Evolutionary conservation across 2,888 invertebrate genomes (phyloP).

Genomic region (Drosophila greeni): DNA sequence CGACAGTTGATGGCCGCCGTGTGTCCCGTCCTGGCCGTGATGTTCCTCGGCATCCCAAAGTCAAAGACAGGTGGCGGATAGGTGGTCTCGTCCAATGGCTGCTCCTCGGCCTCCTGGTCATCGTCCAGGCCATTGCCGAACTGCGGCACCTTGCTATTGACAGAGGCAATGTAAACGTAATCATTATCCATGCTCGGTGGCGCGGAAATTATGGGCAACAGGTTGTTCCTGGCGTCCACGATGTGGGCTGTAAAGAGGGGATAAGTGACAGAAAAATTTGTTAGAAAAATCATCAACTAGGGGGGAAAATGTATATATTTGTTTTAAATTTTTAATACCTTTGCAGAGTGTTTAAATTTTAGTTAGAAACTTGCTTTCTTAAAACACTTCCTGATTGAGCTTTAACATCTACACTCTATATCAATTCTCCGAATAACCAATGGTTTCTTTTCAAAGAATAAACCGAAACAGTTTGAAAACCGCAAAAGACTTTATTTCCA

Average conservation of each 20-base stretch:
- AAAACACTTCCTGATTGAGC: neutral
- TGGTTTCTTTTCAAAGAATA: conserved; percentile 2
- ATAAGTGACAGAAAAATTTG: neutral
- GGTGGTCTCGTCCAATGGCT: conserved; percentile 55
- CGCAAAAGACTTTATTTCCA: conserved; percentile 42
- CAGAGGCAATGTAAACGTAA: conserved; percentile 66
- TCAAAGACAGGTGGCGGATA: conserved; percentile 86
- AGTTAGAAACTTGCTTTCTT: no score
- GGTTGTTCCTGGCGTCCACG: conserved; percentile 49
- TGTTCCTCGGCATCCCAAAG: conserved; percentile 90
- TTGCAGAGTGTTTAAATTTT: no score
- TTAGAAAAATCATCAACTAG: neutral
- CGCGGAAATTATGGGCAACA: conserved; percentile 61
- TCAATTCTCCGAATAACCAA: neutral
- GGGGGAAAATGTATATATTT: no score
- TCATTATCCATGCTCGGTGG: conserved; percentile 43
- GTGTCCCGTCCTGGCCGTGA: conserved; percentile 91
- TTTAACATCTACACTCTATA: neutral
- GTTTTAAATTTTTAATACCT: no score
- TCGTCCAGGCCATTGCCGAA: conserved; percentile 59
- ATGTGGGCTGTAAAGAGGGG: conserved; percentile 21
- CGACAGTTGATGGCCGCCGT: conserved; percentile 93
- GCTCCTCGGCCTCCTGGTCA: conserved; percentile 47
- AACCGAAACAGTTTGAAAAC: conserved; percentile 6
- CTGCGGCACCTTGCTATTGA: conserved; percentile 59